Conservation (phyloP, 1,140 invertebrate species). For the Probaryconus sp. region DNA sequence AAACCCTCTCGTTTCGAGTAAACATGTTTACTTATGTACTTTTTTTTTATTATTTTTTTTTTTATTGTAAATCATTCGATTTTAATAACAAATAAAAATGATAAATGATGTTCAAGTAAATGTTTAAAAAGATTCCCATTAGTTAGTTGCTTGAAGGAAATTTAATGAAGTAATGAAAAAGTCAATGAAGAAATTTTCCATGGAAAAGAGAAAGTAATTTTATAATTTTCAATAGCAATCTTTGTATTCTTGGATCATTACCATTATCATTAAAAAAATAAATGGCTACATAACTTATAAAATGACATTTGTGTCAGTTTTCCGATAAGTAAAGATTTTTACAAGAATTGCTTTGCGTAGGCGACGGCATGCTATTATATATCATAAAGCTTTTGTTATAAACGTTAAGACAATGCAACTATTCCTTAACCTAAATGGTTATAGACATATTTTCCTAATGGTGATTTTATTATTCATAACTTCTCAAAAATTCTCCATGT, state of each 20-base stretch:
- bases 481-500: constrained; percentile 17
- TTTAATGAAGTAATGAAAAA: no score
- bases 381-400: constrained; percentile 46
- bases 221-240: no score
- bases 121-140: no score
- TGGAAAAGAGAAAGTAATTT: no score
- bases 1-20: no score
- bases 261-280: constrained; percentile 31
- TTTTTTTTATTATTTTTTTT: no score
- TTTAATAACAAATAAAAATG: no score
- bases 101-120: no score
- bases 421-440: constrained; percentile 31
- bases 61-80: no score
- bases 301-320: constrained; percentile 51
- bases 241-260: constrained; percentile 30
- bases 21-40: no score
- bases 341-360: constrained; percentile 37
- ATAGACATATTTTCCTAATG: constrained; percentile 46
- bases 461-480: constrained; percentile 49
- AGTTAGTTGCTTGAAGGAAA: no score
- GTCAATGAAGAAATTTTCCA: no score
- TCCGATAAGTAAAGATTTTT: constrained; percentile 39
- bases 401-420: constrained; percentile 44
- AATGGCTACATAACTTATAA: constrained; percentile 46
- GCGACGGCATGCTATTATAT: constrained; percentile 53